Evolutionary conservation across 2,888 invertebrate genomes (phyloP).

Genomic region (Lasioglossum leucozonium): DNA sequence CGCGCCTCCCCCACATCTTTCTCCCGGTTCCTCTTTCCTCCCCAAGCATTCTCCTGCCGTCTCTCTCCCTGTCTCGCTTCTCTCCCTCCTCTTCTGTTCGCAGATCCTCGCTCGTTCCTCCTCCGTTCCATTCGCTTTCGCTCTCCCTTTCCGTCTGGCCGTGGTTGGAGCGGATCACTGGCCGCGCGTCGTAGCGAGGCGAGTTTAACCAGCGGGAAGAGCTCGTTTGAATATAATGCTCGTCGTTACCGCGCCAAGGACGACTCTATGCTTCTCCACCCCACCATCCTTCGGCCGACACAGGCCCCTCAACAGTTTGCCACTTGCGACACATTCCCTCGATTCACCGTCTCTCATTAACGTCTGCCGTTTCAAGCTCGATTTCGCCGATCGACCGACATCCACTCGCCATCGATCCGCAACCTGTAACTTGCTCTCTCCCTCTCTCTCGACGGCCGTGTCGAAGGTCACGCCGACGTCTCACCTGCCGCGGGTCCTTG

Average conservation of each 20-base stretch:
- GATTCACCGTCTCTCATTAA: constrained; percentile 63
- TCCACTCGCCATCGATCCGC: constrained; percentile 22
- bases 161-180: constrained; percentile 40
- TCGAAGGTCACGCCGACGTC: constrained; percentile 16
- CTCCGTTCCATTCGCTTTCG: constrained; percentile 3
- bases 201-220: constrained; percentile 53
- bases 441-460: constrained; percentile 22
- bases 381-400: constrained; percentile 42
- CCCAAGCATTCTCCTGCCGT: neutral
- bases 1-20: constrained; percentile 8
- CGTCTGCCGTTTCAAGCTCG: constrained; percentile 49
- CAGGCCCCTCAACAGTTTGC: constrained; percentile 67
- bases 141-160: constrained; percentile 25
- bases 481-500: neutral
- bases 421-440: constrained; percentile 36
- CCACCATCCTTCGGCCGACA: neutral
- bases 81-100: neutral
- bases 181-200: constrained; percentile 28
- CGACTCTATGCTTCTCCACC: constrained; percentile 36
- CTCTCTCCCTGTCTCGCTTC: neutral
- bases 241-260: constrained; percentile 60
- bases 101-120: neutral
- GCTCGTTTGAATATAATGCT: constrained; percentile 63
- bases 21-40: neutral
- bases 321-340: constrained; percentile 63